Evolutionary conservation across 2,888 invertebrate genomes (phyloP).

Genomic region (Nectonema munidae): DNA sequence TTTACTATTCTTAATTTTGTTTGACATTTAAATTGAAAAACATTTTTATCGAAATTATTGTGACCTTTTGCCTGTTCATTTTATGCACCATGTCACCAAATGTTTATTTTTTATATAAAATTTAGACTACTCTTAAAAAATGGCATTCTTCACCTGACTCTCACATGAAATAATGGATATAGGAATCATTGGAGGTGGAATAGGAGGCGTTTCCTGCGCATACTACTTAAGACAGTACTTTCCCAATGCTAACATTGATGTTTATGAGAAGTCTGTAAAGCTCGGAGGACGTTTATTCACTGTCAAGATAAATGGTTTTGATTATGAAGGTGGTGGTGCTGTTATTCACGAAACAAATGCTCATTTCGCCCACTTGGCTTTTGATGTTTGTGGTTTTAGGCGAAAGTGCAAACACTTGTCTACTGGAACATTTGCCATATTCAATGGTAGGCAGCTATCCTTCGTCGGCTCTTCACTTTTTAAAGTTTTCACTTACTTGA

Average conservation of each 20-base stretch:
- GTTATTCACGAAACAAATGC: constrained; percentile 31
- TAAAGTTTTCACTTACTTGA: constrained; percentile 24
- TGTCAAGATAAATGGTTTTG: constrained; percentile 24
- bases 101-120: too few species aligned
- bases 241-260: constrained; percentile 25
- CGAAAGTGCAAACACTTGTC: constrained; percentile 14
- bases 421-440: not conserved
- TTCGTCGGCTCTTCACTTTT: not conserved
- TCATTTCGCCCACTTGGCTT: constrained; percentile 29
- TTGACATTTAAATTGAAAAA: too few species aligned
- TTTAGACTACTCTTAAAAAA: too few species aligned
- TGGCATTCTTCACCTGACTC: too few species aligned
- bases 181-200: constrained; percentile 33
- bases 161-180: constrained; percentile 18
- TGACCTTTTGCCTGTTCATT: too few species aligned
- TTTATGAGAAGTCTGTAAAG: constrained; percentile 27
- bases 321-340: constrained; percentile 32
- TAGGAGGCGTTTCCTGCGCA: constrained; percentile 31
- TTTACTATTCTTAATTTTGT: too few species aligned
- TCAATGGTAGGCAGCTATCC: not conserved
- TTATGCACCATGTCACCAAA: too few species aligned
- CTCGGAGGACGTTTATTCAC: constrained; percentile 31
- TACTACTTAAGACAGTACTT: constrained; percentile 28
- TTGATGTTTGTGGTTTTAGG: constrained; percentile 29
- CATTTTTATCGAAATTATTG: too few species aligned